Conservation (phyloP, 2,113 vertebrate species). For the Microcebus lehilahytsara region DNA sequence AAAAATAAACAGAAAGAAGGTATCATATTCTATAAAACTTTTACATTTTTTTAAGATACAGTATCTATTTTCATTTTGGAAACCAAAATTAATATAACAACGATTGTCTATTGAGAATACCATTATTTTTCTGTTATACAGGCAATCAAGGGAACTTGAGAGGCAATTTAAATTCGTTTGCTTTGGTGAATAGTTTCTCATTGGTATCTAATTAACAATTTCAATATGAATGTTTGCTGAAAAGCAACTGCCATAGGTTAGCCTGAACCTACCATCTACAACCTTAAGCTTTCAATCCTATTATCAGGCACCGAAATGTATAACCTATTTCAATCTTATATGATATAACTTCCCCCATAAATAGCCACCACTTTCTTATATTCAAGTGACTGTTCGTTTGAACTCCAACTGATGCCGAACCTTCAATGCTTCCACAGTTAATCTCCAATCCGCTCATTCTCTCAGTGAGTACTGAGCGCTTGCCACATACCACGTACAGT, state of each 20-base stretch:
- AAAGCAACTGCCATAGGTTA: neutral
- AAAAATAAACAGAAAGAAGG: constrained; percentile 10
- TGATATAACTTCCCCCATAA: neutral
- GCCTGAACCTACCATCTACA: neutral
- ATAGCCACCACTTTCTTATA: neutral
- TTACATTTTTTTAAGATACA: neutral
- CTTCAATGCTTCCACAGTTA: neutral
- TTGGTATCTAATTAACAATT: neutral
- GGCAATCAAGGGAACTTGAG: neutral
- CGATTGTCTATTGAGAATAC: neutral
- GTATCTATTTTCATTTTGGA: constrained; percentile 5
- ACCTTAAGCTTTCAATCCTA: neutral
- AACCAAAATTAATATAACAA: neutral
- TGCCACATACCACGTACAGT: neutral
- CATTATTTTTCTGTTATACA: neutral
- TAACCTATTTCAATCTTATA: neutral
- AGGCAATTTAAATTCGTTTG: neutral
- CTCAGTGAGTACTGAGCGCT: neutral
- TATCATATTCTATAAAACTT: neutral
- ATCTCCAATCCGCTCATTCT: neutral
- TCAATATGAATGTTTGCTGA: neutral
- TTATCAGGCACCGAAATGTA: neutral
- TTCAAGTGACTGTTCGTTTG: neutral
- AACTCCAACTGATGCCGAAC: neutral
- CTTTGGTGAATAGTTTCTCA: neutral